Evolutionary conservation across 64 coral and sea anemone genomes (phyloP).

Genomic region (Astreopora myriophthalma): DNA sequence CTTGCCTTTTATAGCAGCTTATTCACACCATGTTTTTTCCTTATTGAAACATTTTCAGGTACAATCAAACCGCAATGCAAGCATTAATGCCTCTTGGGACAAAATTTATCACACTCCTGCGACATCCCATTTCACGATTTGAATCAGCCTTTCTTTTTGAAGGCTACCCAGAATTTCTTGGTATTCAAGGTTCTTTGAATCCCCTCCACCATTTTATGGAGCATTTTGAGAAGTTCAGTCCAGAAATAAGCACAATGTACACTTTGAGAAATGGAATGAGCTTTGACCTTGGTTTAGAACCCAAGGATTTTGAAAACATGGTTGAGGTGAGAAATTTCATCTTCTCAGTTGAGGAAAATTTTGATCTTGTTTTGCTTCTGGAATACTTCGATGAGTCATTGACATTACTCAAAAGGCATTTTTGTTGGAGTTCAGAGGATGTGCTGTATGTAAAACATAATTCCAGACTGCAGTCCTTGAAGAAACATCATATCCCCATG

Average conservation of each 20-base stretch:
- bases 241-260: constrained; percentile 40
- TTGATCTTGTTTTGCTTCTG: constrained; percentile 57
- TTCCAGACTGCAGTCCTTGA: background rate
- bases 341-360: constrained; percentile 46
- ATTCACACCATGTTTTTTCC: background rate
- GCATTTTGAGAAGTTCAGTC: constrained; percentile 19
- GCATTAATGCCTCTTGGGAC: constrained; percentile 50
- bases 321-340: constrained; percentile 17
- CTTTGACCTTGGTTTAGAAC: constrained; percentile 27
- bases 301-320: constrained; percentile 46
- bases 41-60: constrained; percentile 20
- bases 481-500: constrained; percentile 10
- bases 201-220: constrained; percentile 42
- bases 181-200: constrained; percentile 34
- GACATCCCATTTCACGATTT: constrained; percentile 65
- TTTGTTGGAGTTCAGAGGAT: constrained; percentile 75
- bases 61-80: constrained; percentile 55
- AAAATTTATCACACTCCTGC: constrained; percentile 61
- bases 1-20: too few species aligned
- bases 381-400: constrained; percentile 70
- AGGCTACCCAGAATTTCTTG: constrained; percentile 39
- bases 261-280: background rate
- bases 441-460: constrained; percentile 33
- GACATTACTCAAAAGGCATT: constrained; percentile 31
- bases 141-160: constrained; percentile 69